Evolutionary conservation across 1,140 invertebrate genomes (phyloP), one percentile per base, ranked within the genome.

Genomic region (Brachionus rubens): DNA sequence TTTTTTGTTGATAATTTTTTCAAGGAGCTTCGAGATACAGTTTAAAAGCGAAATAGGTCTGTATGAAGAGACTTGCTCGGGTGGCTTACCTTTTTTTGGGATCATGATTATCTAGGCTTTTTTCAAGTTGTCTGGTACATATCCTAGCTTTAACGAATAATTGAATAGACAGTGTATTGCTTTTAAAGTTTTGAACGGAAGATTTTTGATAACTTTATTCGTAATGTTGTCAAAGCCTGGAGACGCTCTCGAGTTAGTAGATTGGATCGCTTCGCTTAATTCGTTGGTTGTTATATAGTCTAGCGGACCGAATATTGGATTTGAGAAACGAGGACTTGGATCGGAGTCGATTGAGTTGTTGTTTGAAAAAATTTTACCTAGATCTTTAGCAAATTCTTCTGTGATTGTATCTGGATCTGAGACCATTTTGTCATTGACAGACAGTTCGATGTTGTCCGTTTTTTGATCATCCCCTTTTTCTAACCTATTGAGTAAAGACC

Each of bases 91-190:
- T n/a, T n/a, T n/a, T n/a, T n/a, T n/a, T n/a, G n/a, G n/a, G n/a
- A n/a, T n/a, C n/a, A n/a, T n/a, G n/a, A n/a, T n/a, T n/a, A 50
- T 30, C 0, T 9, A 28, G 0, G 78, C 75, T 12, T 30, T 41
- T 67, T 52, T 75, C 78, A 76, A 79, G 0, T 16, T 19, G 16
- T 16, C 14, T 36, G 78, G 77, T 26, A 70, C 6, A 52, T 70
- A 52, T 9, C 67, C 67, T 28, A 24, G 41, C 14, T 33, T 47
- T n/a, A 70, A 33, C 24, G 36, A 9, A n/a, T n/a, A n/a, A 21
- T 6, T 12, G 16, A 48, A 48, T 16, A n/a, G 47, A n/a, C 1
- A 19, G 12, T 48, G n/a, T 6, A 48, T 48, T 19, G 21, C 9
- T 48, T 48, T 21, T 10, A 16, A 21, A 48, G 12, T 48, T n/a